Percentiles rank a stretch among this genome's conserved stretches.
These are phyloP conservation scores for Anolis apletophallus DNA, from an alignment of 2,797 vertebrate genomes.

Conservation along the genomic window DNA sequence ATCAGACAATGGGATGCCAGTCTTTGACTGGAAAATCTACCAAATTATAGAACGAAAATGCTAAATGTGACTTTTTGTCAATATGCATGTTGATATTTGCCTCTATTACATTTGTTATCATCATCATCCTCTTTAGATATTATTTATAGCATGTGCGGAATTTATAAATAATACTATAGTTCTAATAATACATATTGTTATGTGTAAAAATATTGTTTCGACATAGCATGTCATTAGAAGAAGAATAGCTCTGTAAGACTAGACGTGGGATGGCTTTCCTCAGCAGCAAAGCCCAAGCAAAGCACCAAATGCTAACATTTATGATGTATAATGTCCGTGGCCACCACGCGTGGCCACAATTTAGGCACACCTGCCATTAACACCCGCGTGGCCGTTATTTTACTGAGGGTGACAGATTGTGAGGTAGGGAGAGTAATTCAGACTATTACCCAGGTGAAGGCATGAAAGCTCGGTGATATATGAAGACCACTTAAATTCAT, in stretches of 20 bases:
- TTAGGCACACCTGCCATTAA: slow-evolving; percentile 86
- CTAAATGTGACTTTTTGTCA: neutral
- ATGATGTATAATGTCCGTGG: slow-evolving; percentile 79
- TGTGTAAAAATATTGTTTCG: too few relatives aligned
- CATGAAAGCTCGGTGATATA: slow-evolving; percentile 88
- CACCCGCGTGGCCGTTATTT: slow-evolving; percentile 82
- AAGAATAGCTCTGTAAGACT: slow-evolving; percentile 53
- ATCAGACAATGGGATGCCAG: neutral
- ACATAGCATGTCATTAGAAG: slow-evolving; percentile 40
- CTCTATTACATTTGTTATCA: neutral
- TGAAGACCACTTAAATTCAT: slow-evolving; percentile 92
- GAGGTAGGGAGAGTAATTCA: slow-evolving; percentile 89
- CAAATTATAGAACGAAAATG: neutral
- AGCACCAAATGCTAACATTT: slow-evolving; percentile 79
- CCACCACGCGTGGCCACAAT: slow-evolving; percentile 73
- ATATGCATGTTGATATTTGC: neutral
- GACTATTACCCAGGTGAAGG: slow-evolving; percentile 91
- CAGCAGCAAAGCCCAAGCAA: slow-evolving; percentile 51
- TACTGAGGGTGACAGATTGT: slow-evolving; percentile 88
- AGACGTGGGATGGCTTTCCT: slow-evolving; percentile 77
- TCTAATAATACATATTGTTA: too few relatives aligned
- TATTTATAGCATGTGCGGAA: too few relatives aligned
- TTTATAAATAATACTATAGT: too few relatives aligned
- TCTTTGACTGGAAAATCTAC: neutral
- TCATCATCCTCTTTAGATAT: too few relatives aligned